Base-by-base conservation (phyloP, 2,888 invertebrate genomes). In the Synergus umbraculus region DNA sequence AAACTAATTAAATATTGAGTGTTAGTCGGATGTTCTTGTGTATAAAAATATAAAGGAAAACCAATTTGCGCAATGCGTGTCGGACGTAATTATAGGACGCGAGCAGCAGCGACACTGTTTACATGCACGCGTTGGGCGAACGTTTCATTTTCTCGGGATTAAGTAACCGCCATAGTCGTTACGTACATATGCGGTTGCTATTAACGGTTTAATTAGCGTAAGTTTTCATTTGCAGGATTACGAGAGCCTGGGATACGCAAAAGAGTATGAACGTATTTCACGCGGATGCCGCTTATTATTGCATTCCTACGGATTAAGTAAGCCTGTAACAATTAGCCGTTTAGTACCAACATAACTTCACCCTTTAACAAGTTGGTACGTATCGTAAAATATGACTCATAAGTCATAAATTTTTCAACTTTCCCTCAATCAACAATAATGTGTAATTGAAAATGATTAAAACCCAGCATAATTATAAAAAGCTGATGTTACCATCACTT, bases 131-230 rank as follows among this genome's bases (percentile, higher is more conserved):
- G 86, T 85, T 85, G 83, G 83, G 82, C 84, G 83, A 88, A 85
- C 87, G 88, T 91, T 91, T 90, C 89, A 90, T 91, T 91, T 91
- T 90, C 90, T 89, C 89, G 87, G 89, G 89, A 90, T 91, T 90
- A 91, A 91, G 91, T 90, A 90, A 90, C 89, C 88, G 83, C 85
- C 78, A 83, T 81, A 80, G 87, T 88, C 87, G 87, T 91, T 91
- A 90, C 87, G 85, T 86, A 87, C 90, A 89, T 88, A 87, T 88
- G 89, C 87, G 86, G 89, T 86, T 83, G 87, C 91, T 90, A 91
- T 91, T 91, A 91, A 90, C 89, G 90, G 89, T 91, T 91, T 90
- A 91, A 91, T 91, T 91, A 91, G 90, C 89, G 90, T 91, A 91
- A 91, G 90, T 91, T 91, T 91, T 91, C 89, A 91, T 91, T 90